These are phyloP conservation scores for Ranitomeya variabilis DNA, from an alignment of 2,113 vertebrate genomes.

Conservation along the genomic window DNA sequence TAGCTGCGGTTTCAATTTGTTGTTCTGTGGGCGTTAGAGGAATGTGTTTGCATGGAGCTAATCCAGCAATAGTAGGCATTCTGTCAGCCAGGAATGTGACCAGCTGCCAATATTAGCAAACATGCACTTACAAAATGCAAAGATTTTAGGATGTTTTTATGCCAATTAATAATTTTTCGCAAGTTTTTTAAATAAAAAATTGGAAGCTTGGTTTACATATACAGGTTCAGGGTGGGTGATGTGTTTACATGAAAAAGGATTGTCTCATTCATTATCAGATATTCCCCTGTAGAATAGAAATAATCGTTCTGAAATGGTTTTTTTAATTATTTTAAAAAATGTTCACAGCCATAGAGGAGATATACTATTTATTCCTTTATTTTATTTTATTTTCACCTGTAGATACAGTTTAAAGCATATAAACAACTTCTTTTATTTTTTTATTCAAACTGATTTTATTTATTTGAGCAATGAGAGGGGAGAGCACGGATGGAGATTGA, in stretches of 20 bases:
- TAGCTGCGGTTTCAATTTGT: constrained; percentile 14
- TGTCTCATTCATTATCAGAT: too few species aligned
- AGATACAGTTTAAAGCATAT: too few species aligned
- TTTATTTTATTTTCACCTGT: too few species aligned
- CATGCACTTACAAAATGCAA: constrained; percentile 40
- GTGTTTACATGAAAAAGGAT: not conserved
- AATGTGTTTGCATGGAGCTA: constrained; percentile 32
- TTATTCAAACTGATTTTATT: too few species aligned
- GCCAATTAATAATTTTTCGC: not conserved
- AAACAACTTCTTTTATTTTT: too few species aligned
- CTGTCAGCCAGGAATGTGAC: constrained; percentile 35
- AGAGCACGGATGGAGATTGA: too few species aligned
- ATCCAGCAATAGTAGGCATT: constrained; percentile 40
- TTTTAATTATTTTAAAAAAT: too few species aligned
- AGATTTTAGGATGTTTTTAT: constrained; percentile 23
- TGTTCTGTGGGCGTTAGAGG: constrained; percentile 32
- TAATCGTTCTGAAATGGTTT: too few species aligned
- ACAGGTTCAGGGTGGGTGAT: not conserved
- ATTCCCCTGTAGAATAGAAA: too few species aligned
- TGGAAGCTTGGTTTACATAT: not conserved
- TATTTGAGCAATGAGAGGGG: too few species aligned
- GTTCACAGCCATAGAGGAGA: too few species aligned
- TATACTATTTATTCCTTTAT: too few species aligned
- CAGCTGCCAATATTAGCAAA: constrained; percentile 35
- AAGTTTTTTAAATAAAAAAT: not conserved